Base-by-base conservation (phyloP, 2,797 vertebrate species). In the Onychomys leucogaster region DNA sequence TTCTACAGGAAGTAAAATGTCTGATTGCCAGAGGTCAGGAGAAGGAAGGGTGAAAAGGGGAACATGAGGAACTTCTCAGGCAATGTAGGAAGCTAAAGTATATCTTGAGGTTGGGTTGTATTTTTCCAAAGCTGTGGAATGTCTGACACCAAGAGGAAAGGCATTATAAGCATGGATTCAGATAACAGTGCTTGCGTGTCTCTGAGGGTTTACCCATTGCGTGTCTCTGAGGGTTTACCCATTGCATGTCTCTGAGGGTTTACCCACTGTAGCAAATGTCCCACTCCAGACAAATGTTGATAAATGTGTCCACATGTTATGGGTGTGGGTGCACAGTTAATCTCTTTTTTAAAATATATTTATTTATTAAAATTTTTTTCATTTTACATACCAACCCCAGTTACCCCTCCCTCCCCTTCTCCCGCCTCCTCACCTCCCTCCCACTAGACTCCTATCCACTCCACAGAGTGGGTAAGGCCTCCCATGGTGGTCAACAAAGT, bases 31-130 rank as follows among this genome's bases (percentile, higher is more conserved):
- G 81, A 65, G 43, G 25, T 27, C 49, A 0, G 16, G 8, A 19
- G 16, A 55, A 27, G 7, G 14, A n/a, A n/a, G 8, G 1, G 0
- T 1, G 4, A 76, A 37, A 2, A 23, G 5, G 34, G 41, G 10
- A 61, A 41, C 37, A 59, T 34, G 25, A 59, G 3, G n/a, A 89
- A 67, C 21, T 63, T 75, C 43, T 3, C n/a, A 71, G 19, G 57
- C 43, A 34, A 17, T 52, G 13, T 63, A 34, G 32, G 2, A 81
- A 52, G n/a, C 19, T 27, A 34, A 89, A 37, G 19, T 87, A 6
- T 10, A 80, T 67, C 11, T 43, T 75, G 43, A 34, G 6, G 41
- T 17, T 34, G 69, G 49, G 3, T 17, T 59, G 3, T 17, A 67
- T 46, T 94, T 77, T 37, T 69, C 88, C 37, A 59, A 85, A 59